Evolutionary conservation across 2,888 invertebrate genomes (phyloP), one percentile per base, ranked within the genome.

Genomic region (Morpho achilles): DNA sequence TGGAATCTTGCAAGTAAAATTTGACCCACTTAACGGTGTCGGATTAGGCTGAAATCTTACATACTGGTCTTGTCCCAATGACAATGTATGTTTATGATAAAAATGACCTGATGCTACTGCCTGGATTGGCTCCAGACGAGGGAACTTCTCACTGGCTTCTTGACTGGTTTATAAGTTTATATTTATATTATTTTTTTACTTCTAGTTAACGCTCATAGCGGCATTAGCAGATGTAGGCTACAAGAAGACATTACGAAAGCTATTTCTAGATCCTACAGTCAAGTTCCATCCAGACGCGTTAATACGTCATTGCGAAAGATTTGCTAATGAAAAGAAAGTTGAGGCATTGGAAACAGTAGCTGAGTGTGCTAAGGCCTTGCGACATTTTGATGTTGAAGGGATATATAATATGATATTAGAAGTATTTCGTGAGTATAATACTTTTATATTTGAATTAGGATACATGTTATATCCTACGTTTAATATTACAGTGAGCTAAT

Each of bases 141-240:
- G 1, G 16, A 16, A 16, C 16, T 16, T 16, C 16, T 16, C 16
- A 16, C 1, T 1, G 16, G 16, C n/a, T n/a, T n/a, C 16, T 16
- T 16, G 16, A 16, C 8, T 16, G 10, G 8, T 51, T 7, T 32
- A 32, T 32, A 32, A 16, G 16, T 5, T 5, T 32, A 43, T 4
- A 45, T 8, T n/a, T 45, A n/a, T 9, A 10, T 45, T 10, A 45
- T 7, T n/a, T 45, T n/a, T 45, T 45, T 6, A 22, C 23, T 75
- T 74, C 2, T 79, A 91, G 84, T 65, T 91, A 0, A 84, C 89
- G 0, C 71, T 93, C 52, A 84, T 92, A 71, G 77, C 87, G 0
- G 92, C 92, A 0, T 67, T 93, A 63, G 92, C 93, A 1, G 92
- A 93, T 59, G 87, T 89, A 1, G 91, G 91, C 5, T 85, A 87